phyloP scores from a whole-genome alignment of 2,888 invertebrate genomes.

The Drosophila paucipuncta region DNA sequence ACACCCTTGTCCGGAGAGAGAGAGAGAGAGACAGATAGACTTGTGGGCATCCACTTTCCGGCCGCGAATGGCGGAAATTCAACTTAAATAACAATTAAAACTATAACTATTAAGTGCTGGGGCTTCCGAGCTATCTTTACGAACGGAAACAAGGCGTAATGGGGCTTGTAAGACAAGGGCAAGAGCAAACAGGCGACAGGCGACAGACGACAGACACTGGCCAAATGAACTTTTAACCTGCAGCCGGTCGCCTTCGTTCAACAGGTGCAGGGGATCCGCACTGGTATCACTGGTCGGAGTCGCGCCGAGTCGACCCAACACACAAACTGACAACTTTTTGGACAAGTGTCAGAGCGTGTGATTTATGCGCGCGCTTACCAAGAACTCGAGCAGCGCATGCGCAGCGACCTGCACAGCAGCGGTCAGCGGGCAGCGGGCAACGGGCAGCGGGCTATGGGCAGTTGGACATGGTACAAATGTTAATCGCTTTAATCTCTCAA shows the following conservation, averaged over 20 bases:
- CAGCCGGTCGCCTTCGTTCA: slow-evolving; percentile 18
- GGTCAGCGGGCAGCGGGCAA: slow-evolving; percentile 22
- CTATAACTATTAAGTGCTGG: slow-evolving; percentile 65
- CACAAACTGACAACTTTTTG: slow-evolving; percentile 79
- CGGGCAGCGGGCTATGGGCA: slow-evolving; percentile 10
- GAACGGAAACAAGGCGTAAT: slow-evolving; percentile 78
- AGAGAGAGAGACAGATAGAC: slow-evolving; percentile 1
- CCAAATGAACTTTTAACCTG: slow-evolving; percentile 73
- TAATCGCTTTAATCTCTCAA: slow-evolving; percentile 81
- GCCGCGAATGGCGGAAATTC: slow-evolving; percentile 67
- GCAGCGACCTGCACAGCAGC: slow-evolving; percentile 71
- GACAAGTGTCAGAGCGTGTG: slow-evolving; percentile 76
- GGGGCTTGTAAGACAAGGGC: slow-evolving; percentile 69
- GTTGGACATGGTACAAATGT: slow-evolving; percentile 72
- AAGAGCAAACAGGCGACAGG: slow-evolving; percentile 9
- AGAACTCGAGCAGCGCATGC: slow-evolving; percentile 78
- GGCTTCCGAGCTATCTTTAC: slow-evolving; percentile 52
- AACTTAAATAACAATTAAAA: slow-evolving; percentile 79
- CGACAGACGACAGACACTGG: slow-evolving; percentile 35
- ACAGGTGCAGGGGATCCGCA: slow-evolving; percentile 64
- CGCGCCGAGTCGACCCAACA: slow-evolving; percentile 47
- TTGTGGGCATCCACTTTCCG: slow-evolving; percentile 63
- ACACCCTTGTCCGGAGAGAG: slow-evolving; percentile 32
- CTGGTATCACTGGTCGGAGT: slow-evolving; percentile 15
- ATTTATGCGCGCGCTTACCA: slow-evolving; percentile 76